Evolutionary conservation across 1,140 invertebrate genomes (phyloP).

Genomic region (Bombus confusus): DNA sequence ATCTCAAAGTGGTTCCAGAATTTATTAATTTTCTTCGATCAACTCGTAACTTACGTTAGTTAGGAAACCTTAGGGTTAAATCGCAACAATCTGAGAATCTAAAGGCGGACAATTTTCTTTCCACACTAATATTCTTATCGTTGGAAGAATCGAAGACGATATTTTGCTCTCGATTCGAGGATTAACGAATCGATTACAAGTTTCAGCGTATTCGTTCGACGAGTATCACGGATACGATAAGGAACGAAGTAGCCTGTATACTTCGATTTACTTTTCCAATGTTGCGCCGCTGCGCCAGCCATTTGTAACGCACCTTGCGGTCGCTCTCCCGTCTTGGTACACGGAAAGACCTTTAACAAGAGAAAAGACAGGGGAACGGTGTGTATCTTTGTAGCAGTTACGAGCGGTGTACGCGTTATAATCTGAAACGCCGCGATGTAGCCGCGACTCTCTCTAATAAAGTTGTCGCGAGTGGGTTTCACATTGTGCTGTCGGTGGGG

Average conservation of each 20-base stretch:
- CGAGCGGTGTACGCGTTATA: conserved; percentile 38
- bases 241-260: too few relatives aligned
- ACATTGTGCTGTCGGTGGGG: conserved; percentile 56
- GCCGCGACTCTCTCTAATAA: conserved; percentile 71
- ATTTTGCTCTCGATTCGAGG: too few relatives aligned
- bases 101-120: too few relatives aligned
- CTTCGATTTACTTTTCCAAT: conserved; percentile 1
- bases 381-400: conserved; percentile 25
- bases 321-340: background rate
- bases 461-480: conserved; percentile 74
- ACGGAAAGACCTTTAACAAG: conserved; percentile 23
- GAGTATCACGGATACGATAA: background rate
- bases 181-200: background rate
- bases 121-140: too few relatives aligned
- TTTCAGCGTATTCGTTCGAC: background rate
- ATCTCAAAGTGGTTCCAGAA: background rate
- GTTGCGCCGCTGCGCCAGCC: too few relatives aligned
- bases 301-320: conserved; percentile 2
- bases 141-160: too few relatives aligned
- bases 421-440: conserved; percentile 54
- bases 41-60: too few relatives aligned
- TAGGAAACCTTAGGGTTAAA: too few relatives aligned
- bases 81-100: too few relatives aligned
- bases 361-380: conserved; percentile 13
- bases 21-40: background rate